These are phyloP conservation scores for Drosophila lutescens DNA, from an alignment of 2,888 invertebrate species.

Conservation along the genomic window DNA sequence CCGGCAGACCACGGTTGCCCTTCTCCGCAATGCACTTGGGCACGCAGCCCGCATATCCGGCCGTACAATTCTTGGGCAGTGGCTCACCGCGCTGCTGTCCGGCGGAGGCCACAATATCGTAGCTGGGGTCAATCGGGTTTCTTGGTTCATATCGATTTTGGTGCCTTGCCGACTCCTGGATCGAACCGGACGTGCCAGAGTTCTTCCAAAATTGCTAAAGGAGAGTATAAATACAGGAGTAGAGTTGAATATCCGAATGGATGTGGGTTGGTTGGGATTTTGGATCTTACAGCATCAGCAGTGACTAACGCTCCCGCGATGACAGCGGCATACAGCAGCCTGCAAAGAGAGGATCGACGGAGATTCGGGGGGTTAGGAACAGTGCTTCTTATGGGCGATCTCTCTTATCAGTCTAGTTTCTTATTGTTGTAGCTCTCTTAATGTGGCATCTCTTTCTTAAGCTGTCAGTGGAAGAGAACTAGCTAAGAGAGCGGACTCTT, in stretches of 20 bases:
- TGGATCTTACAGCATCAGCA: conserved; percentile 81
- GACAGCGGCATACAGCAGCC: conserved; percentile 83
- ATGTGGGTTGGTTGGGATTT: too few species aligned
- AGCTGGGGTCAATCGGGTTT: conserved; percentile 80
- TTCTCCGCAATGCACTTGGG: conserved; percentile 96
- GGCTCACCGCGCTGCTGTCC: conserved; percentile 78
- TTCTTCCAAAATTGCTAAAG: conserved; percentile 84
- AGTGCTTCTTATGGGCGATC: neutral
- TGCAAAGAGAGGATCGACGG: conserved; percentile 45
- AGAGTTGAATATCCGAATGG: neutral
- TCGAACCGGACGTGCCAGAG: conserved; percentile 77
- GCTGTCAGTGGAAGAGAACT: neutral
- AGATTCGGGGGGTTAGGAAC: neutral
- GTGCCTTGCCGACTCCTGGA: conserved; percentile 75
- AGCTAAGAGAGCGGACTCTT: neutral
- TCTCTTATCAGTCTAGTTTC: conserved; percentile 16
- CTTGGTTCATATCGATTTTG: conserved; percentile 73
- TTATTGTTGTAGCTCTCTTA: neutral
- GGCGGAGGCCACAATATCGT: conserved; percentile 82
- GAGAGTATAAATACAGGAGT: too few species aligned
- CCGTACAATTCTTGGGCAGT: conserved; percentile 87
- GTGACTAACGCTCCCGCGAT: conserved; percentile 78
- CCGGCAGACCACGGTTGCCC: conserved; percentile 91
- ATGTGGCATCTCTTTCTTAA: neutral
- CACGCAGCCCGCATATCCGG: conserved; percentile 88